phyloP scores from a whole-genome alignment of 1,140 invertebrate genomes.

The Penaeus chinensis region DNA sequence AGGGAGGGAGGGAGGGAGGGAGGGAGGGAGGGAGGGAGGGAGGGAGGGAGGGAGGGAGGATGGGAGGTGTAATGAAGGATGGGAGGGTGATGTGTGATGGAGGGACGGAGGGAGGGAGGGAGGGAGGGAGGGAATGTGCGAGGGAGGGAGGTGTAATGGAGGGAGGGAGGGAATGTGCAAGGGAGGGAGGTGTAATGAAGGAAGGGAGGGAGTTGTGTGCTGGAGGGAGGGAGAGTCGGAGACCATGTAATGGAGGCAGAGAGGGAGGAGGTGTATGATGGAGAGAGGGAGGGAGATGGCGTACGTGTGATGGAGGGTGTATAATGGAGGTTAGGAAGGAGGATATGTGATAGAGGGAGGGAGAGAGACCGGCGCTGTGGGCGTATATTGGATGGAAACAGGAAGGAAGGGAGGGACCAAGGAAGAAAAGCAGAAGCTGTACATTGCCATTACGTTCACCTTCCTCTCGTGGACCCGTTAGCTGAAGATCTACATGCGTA shows the following conservation, averaged over 20 bases:
- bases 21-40: not conserved
- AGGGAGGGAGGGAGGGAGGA: not conserved
- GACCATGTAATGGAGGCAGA: not conserved
- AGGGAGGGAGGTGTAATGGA: not conserved
- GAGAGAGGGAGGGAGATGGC: not conserved
- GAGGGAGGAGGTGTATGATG: not conserved
- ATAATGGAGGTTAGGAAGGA: not conserved
- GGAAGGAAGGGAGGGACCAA: not conserved
- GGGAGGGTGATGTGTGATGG: not conserved
- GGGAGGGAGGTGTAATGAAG: not conserved
- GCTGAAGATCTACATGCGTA: no score
- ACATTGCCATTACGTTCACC: no score
- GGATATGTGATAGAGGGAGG: not conserved
- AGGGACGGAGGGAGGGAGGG: not conserved
- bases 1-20: not conserved
- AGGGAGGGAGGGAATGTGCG: not conserved
- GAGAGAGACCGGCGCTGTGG: not conserved
- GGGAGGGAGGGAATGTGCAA: not conserved
- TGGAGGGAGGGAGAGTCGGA: not conserved
- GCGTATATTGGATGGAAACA: not conserved
- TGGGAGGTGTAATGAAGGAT: not conserved
- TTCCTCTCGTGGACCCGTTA: no score
- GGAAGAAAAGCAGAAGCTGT: no score
- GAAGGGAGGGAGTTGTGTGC: not conserved
- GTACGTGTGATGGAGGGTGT: not conserved